These are phyloP conservation scores for Gadopsis marmoratus DNA, from an alignment of 2,797 vertebrate species.

Conservation along the genomic window DNA sequence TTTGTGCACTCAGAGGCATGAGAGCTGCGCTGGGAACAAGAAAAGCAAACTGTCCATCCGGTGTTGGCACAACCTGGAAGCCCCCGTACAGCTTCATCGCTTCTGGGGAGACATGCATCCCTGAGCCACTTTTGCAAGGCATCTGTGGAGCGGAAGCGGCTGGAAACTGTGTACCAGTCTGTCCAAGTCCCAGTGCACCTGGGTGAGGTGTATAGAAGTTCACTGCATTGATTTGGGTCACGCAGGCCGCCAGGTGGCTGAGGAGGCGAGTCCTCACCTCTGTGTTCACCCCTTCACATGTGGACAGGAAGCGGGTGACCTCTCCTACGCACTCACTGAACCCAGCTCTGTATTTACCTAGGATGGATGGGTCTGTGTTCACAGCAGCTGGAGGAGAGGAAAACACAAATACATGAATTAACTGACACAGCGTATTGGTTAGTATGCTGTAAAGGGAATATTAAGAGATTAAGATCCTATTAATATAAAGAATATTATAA, in stretches of 20 bases:
- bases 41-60: slow-evolving; percentile 93
- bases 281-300: slow-evolving; percentile 92
- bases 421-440: background rate
- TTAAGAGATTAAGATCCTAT: background rate
- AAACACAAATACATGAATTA: background rate
- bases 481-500: background rate
- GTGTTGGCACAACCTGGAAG: slow-evolving; percentile 91
- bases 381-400: slow-evolving; percentile 84
- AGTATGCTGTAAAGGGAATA: background rate
- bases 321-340: slow-evolving; percentile 95
- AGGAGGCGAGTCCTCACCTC: slow-evolving; percentile 93
- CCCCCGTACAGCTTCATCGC: slow-evolving; percentile 87
- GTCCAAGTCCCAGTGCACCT: slow-evolving; percentile 62
- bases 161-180: slow-evolving; percentile 72
- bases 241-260: slow-evolving; percentile 92
- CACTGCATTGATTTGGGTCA: slow-evolving; percentile 91
- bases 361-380: slow-evolving; percentile 89
- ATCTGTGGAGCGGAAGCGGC: slow-evolving; percentile 64
- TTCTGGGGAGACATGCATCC: slow-evolving; percentile 72
- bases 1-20: slow-evolving; percentile 76
- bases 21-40: slow-evolving; percentile 91
- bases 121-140: slow-evolving; percentile 81
- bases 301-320: slow-evolving; percentile 94
- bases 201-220: slow-evolving; percentile 83
- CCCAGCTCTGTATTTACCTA: slow-evolving; percentile 94